Evolutionary conservation across 1,140 invertebrate species (phyloP), one percentile per base, ranked within the genome.

Genomic region (Drosophila nigromelanica): DNA sequence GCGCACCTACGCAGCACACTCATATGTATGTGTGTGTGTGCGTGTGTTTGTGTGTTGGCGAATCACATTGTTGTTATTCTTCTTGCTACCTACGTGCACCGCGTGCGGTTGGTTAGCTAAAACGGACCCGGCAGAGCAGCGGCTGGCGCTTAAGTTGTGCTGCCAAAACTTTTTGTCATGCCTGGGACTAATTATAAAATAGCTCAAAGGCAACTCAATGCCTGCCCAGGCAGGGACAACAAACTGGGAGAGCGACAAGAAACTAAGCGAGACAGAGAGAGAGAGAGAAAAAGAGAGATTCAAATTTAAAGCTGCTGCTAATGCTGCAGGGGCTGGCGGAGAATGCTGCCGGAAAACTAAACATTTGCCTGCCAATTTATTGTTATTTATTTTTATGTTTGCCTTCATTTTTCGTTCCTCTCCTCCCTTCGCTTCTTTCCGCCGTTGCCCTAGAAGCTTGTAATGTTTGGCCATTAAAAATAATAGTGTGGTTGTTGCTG

Each of bases 131-230:
- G 70, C 72, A 54, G 68, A 51, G 45, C 59, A 48, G 68, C 35
- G 54, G 18, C 50, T 69, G 81, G 43, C 78, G 67, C 72, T 82
- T 86, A 87, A 86, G 82, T 89, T 86, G 83, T 89, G 87, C 78
- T 86, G 82, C 75, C 83, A 87, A 82, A 86, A 86, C 43, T 89
- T 86, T 83, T 89, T 83, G 83, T 83, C 83, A 83, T 89, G 85
- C 76, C 85, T 89, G 83, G 79, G 79, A 83, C 83, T 89, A 89
- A 89, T 89, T 89, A 89, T 89, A 89, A 89, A 89, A 89, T 89
- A 89, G 83, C 83, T 89, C 79, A 89, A 89, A 89, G 83, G 83
- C 83, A 77, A 68, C 72, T 89, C 76, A 75, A 75, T 78, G 68
- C 82, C 73, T 70, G 60, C 59, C 43, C 64, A 61, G 35, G 33